Conservation (phyloP, 2,113 vertebrate species). For the Antigone vipio region DNA sequence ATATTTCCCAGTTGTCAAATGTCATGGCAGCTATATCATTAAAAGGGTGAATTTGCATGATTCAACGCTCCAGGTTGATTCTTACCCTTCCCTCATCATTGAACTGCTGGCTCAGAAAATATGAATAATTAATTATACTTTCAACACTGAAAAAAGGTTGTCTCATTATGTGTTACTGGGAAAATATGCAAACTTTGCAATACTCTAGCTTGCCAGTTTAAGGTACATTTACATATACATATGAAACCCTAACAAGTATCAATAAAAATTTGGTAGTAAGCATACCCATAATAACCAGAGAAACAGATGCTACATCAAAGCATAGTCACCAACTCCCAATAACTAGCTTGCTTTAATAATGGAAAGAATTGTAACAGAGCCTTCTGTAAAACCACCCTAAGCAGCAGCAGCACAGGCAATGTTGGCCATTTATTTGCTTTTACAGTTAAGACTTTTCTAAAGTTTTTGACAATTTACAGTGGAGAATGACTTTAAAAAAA, state of each 20-base stretch:
- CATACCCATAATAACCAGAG: not conserved
- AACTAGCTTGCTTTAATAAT: not conserved
- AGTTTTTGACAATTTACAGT: not conserved
- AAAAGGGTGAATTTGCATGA: not conserved
- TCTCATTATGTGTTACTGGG: not conserved
- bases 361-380: not conserved
- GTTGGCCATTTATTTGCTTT: not conserved
- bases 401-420: not conserved
- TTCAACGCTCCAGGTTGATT: not conserved
- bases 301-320: not conserved
- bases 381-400: not conserved
- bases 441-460: not conserved
- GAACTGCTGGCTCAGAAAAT: not conserved
- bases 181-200: constrained; percentile 25
- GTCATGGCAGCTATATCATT: not conserved
- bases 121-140: constrained; percentile 10
- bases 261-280: not conserved
- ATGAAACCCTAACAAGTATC: not conserved
- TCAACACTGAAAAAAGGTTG: not conserved
- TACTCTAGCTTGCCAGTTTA: not conserved
- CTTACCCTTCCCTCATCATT: not conserved
- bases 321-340: not conserved
- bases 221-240: not conserved
- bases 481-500: not conserved
- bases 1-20: not conserved